Conservation (phyloP, 2,113 vertebrate species). For the Etheostoma spectabile region DNA sequence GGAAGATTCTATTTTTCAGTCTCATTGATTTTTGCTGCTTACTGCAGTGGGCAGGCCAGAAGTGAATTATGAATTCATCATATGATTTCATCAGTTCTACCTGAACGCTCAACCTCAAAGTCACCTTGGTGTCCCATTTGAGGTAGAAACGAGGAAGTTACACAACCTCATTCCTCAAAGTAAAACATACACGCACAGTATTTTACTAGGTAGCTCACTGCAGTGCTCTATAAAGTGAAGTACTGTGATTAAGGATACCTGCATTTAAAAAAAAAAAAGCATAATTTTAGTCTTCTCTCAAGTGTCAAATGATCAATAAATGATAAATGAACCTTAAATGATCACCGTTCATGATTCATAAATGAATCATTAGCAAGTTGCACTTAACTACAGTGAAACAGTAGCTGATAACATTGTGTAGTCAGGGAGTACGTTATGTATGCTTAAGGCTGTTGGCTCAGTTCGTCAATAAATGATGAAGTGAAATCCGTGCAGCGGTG, state of each 20-base stretch:
- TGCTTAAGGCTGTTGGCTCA: slow-evolving; percentile 11
- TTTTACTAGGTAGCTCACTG: neutral
- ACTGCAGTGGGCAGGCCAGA: neutral
- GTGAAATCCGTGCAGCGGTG: neutral
- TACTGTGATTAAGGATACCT: neutral
- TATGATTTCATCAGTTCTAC: neutral
- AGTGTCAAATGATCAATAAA: neutral
- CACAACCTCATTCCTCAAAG: neutral
- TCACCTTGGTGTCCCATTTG: neutral
- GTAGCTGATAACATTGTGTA: slow-evolving; percentile 3
- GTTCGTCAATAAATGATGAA: slow-evolving; percentile 8
- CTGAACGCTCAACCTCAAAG: neutral
- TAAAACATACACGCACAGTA: neutral
- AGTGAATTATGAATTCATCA: neutral
- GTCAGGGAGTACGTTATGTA: neutral
- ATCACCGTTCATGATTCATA: neutral
- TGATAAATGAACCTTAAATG: neutral
- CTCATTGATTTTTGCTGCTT: slow-evolving; percentile 12
- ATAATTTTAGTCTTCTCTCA: neutral
- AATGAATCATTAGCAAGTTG: neutral
- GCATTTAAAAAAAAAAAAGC: neutral
- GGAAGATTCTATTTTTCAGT: slow-evolving; percentile 2
- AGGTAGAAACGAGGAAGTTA: neutral
- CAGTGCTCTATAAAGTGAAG: neutral
- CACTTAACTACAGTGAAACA: neutral